Conservation (phyloP, 2,113 vertebrate species). For the Pluvialis apricaria region DNA sequence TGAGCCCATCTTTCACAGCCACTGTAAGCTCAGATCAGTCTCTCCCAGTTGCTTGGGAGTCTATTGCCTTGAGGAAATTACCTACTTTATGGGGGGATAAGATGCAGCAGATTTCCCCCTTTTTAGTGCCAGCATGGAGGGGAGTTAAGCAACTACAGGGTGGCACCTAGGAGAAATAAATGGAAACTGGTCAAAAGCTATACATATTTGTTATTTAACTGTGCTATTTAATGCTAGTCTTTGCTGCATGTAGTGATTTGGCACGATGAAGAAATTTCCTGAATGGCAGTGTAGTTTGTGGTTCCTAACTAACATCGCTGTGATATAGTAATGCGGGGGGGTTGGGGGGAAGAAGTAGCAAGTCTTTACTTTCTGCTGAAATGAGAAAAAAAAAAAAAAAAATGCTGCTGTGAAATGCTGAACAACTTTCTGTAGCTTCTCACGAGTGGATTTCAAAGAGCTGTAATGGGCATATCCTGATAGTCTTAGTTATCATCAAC, state of each 20-base stretch:
- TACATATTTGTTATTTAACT: background rate
- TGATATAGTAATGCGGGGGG: background rate
- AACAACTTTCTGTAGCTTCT: background rate
- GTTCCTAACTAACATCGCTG: background rate
- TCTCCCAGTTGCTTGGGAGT: background rate
- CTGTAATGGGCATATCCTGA: background rate
- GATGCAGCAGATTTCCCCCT: background rate
- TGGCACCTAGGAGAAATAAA: background rate
- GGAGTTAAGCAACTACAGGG: background rate
- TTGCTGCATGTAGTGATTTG: background rate
- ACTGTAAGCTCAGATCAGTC: background rate
- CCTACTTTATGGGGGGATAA: rapidly evolving
- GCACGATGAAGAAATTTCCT: background rate
- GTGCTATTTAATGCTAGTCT: background rate
- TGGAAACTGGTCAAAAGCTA: background rate
- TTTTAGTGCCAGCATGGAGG: background rate
- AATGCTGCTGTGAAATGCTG: background rate
- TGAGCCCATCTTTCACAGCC: background rate
- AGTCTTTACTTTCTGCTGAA: background rate
- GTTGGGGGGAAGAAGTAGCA: background rate
- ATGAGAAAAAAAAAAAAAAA: background rate
- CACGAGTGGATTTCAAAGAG: background rate
- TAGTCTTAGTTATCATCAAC: background rate
- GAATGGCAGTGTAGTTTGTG: background rate
- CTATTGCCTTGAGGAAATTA: background rate